phyloP scores from a whole-genome alignment of 2,888 invertebrate genomes.

The Blera fallax region DNA sequence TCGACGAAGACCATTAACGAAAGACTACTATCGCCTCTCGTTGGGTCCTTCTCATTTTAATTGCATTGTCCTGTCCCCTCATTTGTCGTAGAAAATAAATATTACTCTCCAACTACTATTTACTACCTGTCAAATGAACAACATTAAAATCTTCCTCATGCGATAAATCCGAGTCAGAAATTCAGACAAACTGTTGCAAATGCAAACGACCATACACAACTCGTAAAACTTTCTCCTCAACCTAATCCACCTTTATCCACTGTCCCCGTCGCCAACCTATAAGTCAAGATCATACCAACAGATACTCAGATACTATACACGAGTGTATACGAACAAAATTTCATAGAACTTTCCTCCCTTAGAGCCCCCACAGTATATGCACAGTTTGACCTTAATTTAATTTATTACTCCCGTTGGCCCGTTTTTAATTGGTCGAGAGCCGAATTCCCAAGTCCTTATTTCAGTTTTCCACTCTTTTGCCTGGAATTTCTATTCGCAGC shows the following conservation, averaged over 20 bases:
- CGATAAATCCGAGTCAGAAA: too few relatives aligned
- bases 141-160: slow-evolving; percentile 37
- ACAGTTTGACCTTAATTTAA: slow-evolving; percentile 63
- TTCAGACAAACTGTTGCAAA: slow-evolving; percentile 54
- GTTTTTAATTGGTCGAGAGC: slow-evolving; percentile 48
- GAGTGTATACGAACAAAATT: slow-evolving; percentile 11
- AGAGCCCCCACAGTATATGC: not conserved
- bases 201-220: slow-evolving; percentile 47
- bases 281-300: slow-evolving; percentile 8
- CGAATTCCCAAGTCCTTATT: not conserved
- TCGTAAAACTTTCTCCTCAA: slow-evolving; percentile 27
- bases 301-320: too few relatives aligned
- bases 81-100: not conserved
- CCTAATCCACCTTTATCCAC: not conserved
- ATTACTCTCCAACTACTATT: slow-evolving; percentile 20
- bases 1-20: too few relatives aligned
- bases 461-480: not conserved
- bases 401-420: slow-evolving; percentile 50
- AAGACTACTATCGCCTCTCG: too few relatives aligned
- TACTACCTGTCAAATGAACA: slow-evolving; percentile 55
- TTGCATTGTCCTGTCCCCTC: slow-evolving; percentile 2
- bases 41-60: not conserved
- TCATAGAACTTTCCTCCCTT: not conserved
- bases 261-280: not conserved
- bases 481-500: not conserved